phyloP scores from a whole-genome alignment of 92 coral and sea anemone species.

The Phenganax subtilis region DNA sequence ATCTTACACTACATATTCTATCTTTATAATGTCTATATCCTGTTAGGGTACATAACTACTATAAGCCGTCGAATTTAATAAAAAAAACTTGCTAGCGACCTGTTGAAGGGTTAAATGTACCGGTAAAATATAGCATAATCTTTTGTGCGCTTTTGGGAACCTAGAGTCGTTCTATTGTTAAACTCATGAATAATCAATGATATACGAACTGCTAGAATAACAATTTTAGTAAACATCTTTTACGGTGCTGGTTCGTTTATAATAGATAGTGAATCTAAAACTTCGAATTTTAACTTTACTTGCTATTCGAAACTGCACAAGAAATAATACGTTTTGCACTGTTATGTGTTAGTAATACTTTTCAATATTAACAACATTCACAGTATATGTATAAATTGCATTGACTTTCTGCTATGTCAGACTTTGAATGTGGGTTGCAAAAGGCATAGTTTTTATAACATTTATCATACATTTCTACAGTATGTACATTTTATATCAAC shows the following conservation, averaged over 20 bases:
- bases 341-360: too few relatives aligned
- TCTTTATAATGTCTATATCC: too few relatives aligned
- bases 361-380: too few relatives aligned
- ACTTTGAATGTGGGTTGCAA: too few relatives aligned
- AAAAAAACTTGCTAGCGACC: slow-evolving; percentile 4
- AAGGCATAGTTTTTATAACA: too few relatives aligned
- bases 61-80: slow-evolving; percentile 4
- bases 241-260: neutral
- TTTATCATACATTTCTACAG: too few relatives aligned
- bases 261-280: neutral
- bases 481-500: too few relatives aligned
- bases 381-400: too few relatives aligned
- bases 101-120: slow-evolving; percentile 9
- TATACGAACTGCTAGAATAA: neutral
- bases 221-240: neutral
- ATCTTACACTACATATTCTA: too few relatives aligned
- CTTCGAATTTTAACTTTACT: neutral
- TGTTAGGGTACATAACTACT: neutral
- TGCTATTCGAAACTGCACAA: too few relatives aligned
- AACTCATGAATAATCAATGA: slow-evolving; percentile 21
- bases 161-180: neutral
- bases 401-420: too few relatives aligned
- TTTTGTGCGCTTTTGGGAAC: slow-evolving; percentile 33
- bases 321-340: too few relatives aligned
- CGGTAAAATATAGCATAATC: slow-evolving; percentile 1